These are phyloP conservation scores for Amblyopsis rosae DNA, from an alignment of 2,113 vertebrate species.

Conservation along the genomic window DNA sequence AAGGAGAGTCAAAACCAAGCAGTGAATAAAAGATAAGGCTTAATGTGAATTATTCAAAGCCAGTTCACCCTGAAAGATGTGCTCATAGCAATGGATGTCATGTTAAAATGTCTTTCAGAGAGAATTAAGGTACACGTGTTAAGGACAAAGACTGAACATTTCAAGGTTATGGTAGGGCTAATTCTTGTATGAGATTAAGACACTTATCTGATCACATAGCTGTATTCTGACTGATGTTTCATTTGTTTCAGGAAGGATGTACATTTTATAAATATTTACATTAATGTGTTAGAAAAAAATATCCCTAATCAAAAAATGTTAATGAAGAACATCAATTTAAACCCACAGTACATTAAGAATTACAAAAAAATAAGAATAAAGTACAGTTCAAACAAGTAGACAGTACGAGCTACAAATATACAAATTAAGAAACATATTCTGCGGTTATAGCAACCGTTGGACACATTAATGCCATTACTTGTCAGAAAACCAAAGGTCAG, in stretches of 20 bases:
- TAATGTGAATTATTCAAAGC: slow-evolving; percentile 54
- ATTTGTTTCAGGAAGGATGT: slow-evolving; percentile 57
- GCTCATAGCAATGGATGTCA: slow-evolving; percentile 22
- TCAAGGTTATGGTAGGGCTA: slow-evolving; percentile 46
- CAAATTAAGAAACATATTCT: slow-evolving; percentile 73
- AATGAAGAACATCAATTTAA: slow-evolving; percentile 56
- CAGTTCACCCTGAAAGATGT: slow-evolving; percentile 32
- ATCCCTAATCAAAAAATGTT: slow-evolving; percentile 56
- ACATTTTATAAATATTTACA: slow-evolving; percentile 70
- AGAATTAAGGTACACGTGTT: slow-evolving; percentile 16
- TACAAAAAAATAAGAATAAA: slow-evolving; percentile 49
- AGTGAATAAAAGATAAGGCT: slow-evolving; percentile 42
- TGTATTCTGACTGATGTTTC: slow-evolving; percentile 57
- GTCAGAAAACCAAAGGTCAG: slow-evolving; percentile 64
- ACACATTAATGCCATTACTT: slow-evolving; percentile 67
- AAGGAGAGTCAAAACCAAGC: no score
- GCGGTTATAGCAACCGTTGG: slow-evolving; percentile 65
- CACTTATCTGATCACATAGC: slow-evolving; percentile 22
- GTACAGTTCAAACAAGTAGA: slow-evolving; percentile 68
- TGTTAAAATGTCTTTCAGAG: slow-evolving; percentile 26
- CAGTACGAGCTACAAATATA: slow-evolving; percentile 77
- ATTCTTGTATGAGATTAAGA: slow-evolving; percentile 47
- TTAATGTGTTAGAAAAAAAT: slow-evolving; percentile 46
- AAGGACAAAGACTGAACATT: slow-evolving; percentile 35
- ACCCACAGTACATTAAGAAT: slow-evolving; percentile 50